Evolutionary conservation across 2,113 vertebrate species (phyloP), one percentile per base, ranked within the genome.

Genomic region (Poeciliopsis occidentalis): DNA sequence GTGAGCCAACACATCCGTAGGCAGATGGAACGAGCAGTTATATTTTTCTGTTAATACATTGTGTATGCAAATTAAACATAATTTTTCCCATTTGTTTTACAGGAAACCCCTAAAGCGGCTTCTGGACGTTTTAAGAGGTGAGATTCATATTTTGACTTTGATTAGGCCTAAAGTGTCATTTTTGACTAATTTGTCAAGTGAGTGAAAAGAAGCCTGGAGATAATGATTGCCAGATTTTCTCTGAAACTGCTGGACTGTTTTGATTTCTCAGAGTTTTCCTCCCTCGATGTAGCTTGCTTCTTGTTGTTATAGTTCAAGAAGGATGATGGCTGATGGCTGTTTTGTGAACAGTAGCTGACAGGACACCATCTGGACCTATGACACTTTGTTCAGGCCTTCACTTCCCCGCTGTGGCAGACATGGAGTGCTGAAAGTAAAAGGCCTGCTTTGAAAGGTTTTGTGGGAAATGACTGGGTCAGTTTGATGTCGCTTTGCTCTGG

Each of bases 121-220:
- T 93, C 94, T 82, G 93, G 94, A 87, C 95, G 94, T 85, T 95
- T 95, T 78, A 97, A 96, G 93, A 97, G 97, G 97, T 98, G 94
- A 95, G 95, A 63, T 27, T 79, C 13, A 1, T 74, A 64, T 60
- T 70, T 78, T 63, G 7, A 44, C 64, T 60, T 27, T 54, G 62
- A 63, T 24, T 26, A 32, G 29, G 32, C 32, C 61, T 27, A 39
- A 31, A 69, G 54, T 12, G n/a, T 13, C 1, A 72, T 69, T 75
- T 75, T 78, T 80, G 66, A 37, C 41, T 26, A n/a, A 71, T 67
- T 15, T 71, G 51, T 72, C 72, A 84, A 57, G 37, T 27, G 13
- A 72, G 62, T 57, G 31, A 78, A 70, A 27, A 29, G 60, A 73
- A 67, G 82, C 17, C 0, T 12, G n/a, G 41, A 74, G 31, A 78